Percentiles rank a stretch among this genome's conserved stretches.
Conservation (phyloP, 2,888 invertebrate genomes). For the Ptychoptera albimana region DNA sequence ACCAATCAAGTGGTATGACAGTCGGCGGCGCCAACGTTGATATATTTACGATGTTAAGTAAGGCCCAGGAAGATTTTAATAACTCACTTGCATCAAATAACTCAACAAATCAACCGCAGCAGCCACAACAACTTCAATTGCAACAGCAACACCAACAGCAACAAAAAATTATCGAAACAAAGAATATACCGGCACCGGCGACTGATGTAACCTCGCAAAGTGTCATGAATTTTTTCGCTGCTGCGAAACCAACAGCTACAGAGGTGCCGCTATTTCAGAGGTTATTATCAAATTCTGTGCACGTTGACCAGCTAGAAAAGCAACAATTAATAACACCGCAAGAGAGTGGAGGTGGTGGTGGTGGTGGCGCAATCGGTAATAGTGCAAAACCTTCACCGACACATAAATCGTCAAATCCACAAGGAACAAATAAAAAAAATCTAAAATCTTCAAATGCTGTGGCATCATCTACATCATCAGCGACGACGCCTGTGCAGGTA, state of each 20-base stretch:
- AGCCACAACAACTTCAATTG: conserved; percentile 2
- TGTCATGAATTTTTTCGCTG: conserved; percentile 75
- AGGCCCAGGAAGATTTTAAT: conserved; percentile 79
- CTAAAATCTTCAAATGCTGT: neutral
- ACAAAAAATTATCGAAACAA: conserved; percentile 12
- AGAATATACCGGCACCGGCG: conserved; percentile 12
- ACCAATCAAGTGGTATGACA: conserved; percentile 10
- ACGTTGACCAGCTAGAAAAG: conserved; percentile 76
- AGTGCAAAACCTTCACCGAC: conserved; percentile 18
- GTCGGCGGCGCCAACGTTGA: conserved; percentile 34
- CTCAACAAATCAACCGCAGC: conserved; percentile 1
- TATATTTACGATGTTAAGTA: conserved; percentile 74
- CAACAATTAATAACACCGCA: conserved; percentile 63
- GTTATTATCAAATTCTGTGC: conserved; percentile 45
- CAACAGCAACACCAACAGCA: conserved; percentile 11
- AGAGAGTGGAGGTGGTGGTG: too few species aligned
- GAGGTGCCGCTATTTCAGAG: conserved; percentile 55
- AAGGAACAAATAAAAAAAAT: neutral
- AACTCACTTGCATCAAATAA: conserved; percentile 19
- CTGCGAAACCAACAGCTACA: conserved; percentile 31
- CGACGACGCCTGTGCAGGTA: neutral
- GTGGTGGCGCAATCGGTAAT: too few species aligned
- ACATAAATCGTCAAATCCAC: conserved; percentile 16
- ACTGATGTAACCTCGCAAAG: conserved; percentile 61
- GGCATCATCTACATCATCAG: neutral